A percentile compares a stretch with the other conserved stretches of the same genome.
Evolutionary conservation across 2,888 invertebrate species (phyloP).

Genomic region (Micoletzkya japonica): DNA sequence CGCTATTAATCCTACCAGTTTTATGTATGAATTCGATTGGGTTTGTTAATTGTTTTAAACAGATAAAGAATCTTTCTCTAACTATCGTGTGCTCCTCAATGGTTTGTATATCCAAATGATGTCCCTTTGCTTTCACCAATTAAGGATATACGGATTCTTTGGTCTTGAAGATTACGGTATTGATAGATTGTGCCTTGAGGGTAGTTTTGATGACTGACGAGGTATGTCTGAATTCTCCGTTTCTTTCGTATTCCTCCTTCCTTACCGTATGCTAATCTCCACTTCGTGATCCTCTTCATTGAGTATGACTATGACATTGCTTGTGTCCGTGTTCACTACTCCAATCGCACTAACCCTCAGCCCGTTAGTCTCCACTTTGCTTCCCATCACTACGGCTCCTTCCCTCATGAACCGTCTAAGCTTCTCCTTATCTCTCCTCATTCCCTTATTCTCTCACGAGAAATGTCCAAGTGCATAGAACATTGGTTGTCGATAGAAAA

Average conservation of each 20-base stretch:
- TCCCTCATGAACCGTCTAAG: conserved; percentile 48
- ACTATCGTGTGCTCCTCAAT: too few species aligned
- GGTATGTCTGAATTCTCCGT: not conserved
- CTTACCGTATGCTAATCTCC: not conserved
- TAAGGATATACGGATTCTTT: not conserved
- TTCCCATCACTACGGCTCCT: conserved; percentile 11
- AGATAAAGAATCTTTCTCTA: too few species aligned
- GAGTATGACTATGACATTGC: not conserved
- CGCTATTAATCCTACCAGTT: too few species aligned
- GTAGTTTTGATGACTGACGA: not conserved
- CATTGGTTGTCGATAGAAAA: conserved; percentile 87
- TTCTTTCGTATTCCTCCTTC: not conserved
- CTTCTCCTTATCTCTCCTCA: conserved; percentile 7
- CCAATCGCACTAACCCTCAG: not conserved
- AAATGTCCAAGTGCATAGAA: conserved; percentile 82
- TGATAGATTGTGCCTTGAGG: conserved; percentile 18
- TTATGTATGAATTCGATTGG: too few species aligned
- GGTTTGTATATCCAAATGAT: too few species aligned
- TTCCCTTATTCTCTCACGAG: conserved; percentile 59
- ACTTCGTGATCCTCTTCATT: conserved; percentile 1
- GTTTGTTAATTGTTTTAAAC: too few species aligned
- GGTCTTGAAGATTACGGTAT: conserved; percentile 1
- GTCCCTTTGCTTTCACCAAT: too few species aligned
- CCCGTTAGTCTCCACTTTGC: not conserved
- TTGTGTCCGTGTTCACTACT: conserved; percentile 13